Conservation (phyloP, 2,113 vertebrate species). For the Burhinus bistriatus region DNA sequence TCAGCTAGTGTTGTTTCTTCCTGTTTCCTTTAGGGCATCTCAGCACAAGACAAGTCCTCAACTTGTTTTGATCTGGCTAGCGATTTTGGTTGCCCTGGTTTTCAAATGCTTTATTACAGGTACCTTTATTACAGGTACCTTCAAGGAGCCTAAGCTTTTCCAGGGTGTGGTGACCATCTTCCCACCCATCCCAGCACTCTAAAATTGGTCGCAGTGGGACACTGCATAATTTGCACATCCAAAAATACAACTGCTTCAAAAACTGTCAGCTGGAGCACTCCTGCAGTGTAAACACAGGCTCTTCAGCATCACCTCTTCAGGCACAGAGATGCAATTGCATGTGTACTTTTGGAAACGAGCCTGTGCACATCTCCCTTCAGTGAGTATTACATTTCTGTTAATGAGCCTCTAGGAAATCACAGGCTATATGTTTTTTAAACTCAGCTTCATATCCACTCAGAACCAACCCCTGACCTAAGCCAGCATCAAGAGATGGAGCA, state of each 20-base stretch:
- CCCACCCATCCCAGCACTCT: not conserved
- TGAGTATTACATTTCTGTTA: not conserved
- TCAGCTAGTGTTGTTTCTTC: not conserved
- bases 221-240: not conserved
- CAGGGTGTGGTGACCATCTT: not conserved
- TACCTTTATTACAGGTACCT: not conserved
- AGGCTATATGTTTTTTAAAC: not conserved
- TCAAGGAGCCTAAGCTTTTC: not conserved
- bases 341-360: not conserved
- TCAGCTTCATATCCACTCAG: not conserved
- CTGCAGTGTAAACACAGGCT: not conserved
- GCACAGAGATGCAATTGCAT: not conserved
- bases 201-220: not conserved
- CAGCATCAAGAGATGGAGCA: not conserved
- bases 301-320: not conserved
- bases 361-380: not conserved
- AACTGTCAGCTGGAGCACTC: not conserved
- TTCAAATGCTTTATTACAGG: not conserved
- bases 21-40: conserved; percentile 2
- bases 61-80: not conserved
- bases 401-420: not conserved
- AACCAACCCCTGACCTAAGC: not conserved
- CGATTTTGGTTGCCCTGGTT: not conserved
- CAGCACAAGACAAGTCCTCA: not conserved
- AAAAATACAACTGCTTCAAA: not conserved